A percentile compares a stretch with the other conserved stretches of the same genome.
These are phyloP conservation scores for Galleria mellonella DNA, from an alignment of 1,140 invertebrate species.

Conservation along the genomic window DNA sequence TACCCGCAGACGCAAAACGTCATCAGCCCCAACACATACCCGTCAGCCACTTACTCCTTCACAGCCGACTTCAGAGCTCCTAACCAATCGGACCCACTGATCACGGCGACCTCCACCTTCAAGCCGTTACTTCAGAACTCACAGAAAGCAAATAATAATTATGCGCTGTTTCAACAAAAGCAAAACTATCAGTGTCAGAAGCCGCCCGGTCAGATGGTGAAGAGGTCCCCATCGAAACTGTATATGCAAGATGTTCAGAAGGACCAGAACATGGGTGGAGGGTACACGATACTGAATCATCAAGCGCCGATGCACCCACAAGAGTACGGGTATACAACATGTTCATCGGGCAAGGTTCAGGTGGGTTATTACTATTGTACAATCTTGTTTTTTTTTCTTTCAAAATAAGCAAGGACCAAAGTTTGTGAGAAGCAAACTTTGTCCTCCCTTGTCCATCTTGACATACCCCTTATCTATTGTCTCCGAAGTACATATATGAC, in stretches of 20 bases:
- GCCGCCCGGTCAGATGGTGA: constrained; percentile 30
- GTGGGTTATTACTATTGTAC: constrained; percentile 18
- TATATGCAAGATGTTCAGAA: constrained; percentile 47
- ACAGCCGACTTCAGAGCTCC: constrained; percentile 84
- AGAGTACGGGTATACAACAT: constrained; percentile 54
- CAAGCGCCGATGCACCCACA: constrained; percentile 51
- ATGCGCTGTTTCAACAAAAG: constrained; percentile 55
- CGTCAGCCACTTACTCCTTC: constrained; percentile 83
- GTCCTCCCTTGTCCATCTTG: too few relatives aligned
- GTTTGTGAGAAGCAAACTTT: too few relatives aligned
- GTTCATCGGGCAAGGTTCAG: constrained; percentile 54
- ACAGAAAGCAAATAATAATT: constrained; percentile 54
- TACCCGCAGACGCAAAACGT: constrained; percentile 76
- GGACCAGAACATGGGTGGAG: constrained; percentile 38
- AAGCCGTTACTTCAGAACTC: constrained; percentile 61
- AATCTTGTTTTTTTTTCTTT: neutral
- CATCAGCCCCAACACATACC: constrained; percentile 77
- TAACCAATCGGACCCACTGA: constrained; percentile 66
- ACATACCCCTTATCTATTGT: too few relatives aligned
- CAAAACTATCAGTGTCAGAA: constrained; percentile 43
- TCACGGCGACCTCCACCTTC: constrained; percentile 66
- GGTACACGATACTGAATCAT: constrained; percentile 45
- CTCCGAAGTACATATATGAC: too few relatives aligned
- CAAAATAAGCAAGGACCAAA: too few relatives aligned
- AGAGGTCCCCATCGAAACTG: constrained; percentile 49